phyloP scores from a whole-genome alignment of 2,888 invertebrate genomes.

The Stictocephala bisonia region DNA sequence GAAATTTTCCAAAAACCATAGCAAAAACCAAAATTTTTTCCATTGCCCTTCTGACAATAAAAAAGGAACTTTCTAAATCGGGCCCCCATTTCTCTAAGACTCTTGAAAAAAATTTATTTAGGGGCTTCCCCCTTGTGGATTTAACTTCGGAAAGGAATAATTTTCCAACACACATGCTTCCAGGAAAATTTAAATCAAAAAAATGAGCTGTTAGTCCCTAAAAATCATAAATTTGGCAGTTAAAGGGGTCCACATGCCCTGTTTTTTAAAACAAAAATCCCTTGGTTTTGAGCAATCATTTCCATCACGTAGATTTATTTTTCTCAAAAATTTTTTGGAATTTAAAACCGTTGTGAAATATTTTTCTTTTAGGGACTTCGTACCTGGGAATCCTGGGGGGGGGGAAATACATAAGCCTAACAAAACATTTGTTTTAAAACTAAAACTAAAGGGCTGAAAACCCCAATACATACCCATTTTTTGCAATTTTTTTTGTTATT shows the following conservation, averaged over 20 bases:
- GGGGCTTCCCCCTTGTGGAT: background rate
- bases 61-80: background rate
- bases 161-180: constrained; percentile 9
- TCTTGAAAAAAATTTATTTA: background rate
- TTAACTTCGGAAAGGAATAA: background rate
- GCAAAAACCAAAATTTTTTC: background rate
- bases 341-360: too few species aligned
- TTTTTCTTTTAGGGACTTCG: too few species aligned
- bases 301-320: too few species aligned
- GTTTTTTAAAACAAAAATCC: background rate
- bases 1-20: background rate
- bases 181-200: background rate
- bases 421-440: too few species aligned
- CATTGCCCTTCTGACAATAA: constrained; percentile 20
- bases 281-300: too few species aligned
- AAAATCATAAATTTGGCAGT: constrained; percentile 3
- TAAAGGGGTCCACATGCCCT: constrained; percentile 11
- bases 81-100: background rate
- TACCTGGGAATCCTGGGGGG: too few species aligned
- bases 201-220: background rate
- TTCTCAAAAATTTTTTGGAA: too few species aligned
- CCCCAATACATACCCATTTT: too few species aligned
- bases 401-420: too few species aligned
- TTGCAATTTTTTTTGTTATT: too few species aligned
- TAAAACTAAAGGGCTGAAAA: too few species aligned